These are phyloP conservation scores for Alectura lathami DNA, from an alignment of 2,113 vertebrate genomes.

Conservation along the genomic window DNA sequence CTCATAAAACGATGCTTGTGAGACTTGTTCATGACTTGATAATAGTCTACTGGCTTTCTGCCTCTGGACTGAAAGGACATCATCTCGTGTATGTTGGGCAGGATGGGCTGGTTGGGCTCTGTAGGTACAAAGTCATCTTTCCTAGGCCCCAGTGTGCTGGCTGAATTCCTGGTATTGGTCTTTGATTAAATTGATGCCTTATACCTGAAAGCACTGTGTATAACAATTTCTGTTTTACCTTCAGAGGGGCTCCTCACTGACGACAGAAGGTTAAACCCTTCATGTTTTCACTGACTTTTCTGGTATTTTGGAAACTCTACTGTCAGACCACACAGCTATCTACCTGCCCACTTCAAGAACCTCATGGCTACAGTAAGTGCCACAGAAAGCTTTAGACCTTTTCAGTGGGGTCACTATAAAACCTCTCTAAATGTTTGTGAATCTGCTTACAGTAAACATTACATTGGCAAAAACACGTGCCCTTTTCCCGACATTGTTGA, in stretches of 20 bases:
- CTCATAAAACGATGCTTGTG: neutral
- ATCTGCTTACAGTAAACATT: neutral
- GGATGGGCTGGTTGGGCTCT: neutral
- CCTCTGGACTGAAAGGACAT: neutral
- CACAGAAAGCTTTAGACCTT: neutral
- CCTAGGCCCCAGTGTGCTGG: accelerated
- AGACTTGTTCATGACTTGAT: neutral
- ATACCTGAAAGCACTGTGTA: neutral
- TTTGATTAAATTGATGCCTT: neutral
- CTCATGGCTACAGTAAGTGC: neutral
- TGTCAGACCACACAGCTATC: neutral
- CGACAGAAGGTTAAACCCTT: neutral
- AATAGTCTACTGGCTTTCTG: accelerated
- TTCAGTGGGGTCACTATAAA: neutral
- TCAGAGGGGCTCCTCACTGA: neutral
- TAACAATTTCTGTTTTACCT: neutral
- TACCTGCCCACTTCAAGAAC: neutral
- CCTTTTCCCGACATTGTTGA: neutral
- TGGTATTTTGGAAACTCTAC: neutral
- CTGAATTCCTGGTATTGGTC: neutral
- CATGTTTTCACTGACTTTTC: neutral
- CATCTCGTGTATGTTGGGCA: accelerated
- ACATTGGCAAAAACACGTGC: neutral
- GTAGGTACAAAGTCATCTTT: neutral
- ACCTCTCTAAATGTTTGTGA: neutral